A percentile compares a stretch with the other conserved stretches of the same genome.
Conservation (phyloP, 2,888 invertebrate genomes). For the Lucinisca nassula region DNA sequence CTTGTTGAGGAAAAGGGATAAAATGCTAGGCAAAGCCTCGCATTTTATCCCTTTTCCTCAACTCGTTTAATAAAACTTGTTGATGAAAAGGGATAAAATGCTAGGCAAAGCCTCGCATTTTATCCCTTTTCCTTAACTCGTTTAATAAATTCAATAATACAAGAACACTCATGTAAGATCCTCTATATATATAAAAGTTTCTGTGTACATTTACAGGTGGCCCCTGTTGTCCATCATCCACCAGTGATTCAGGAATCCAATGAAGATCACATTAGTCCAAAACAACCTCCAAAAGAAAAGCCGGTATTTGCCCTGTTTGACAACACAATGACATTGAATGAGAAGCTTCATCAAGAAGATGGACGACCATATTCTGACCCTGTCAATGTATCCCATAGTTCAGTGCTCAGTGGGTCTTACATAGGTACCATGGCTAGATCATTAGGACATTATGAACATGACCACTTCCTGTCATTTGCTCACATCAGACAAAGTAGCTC, state of each 20-base stretch:
- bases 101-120: too few species aligned
- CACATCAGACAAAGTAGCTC: constrained; percentile 73
- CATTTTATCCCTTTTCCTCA: too few species aligned
- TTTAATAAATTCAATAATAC: too few species aligned
- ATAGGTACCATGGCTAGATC: constrained; percentile 66
- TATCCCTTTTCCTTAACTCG: too few species aligned
- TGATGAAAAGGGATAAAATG: too few species aligned
- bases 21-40: too few species aligned
- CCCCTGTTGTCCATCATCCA: too few species aligned
- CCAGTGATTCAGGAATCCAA: constrained; percentile 13
- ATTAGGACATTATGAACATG: constrained; percentile 67
- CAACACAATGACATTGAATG: not conserved
- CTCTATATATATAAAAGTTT: too few species aligned
- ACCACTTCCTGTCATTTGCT: constrained; percentile 58
- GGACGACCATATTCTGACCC: constrained; percentile 65
- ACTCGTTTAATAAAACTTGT: too few species aligned
- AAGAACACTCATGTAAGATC: too few species aligned
- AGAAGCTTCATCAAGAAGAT: not conserved
- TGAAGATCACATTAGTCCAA: not conserved
- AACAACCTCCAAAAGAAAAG: not conserved
- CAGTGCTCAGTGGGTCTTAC: constrained; percentile 56
- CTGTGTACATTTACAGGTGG: too few species aligned
- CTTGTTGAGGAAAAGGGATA: too few species aligned
- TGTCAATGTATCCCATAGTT: constrained; percentile 62
- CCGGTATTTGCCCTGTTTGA: not conserved